Base-by-base conservation (phyloP, 2,797 vertebrate species). In the Sebastes diaconus region DNA sequence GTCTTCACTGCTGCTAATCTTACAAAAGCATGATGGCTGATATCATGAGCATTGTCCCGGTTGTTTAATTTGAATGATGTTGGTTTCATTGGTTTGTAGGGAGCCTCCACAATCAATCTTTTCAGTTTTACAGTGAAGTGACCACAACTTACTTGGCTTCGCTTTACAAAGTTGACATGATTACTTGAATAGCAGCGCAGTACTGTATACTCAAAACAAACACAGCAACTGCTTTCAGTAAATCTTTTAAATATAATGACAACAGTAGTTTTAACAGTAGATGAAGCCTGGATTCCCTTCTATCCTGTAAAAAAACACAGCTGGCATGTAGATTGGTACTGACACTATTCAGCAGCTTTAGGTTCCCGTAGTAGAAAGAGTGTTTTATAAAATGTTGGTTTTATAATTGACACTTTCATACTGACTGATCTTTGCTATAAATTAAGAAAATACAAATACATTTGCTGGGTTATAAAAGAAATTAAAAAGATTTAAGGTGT, bases 401-500 rank as follows among this genome's bases (percentile, higher is more conserved):
- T 83, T 69, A 69, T 65, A 80, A 30, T 25, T 68, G 83, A 75
- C 72, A 73, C 68, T 84, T 85, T 85, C 32, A 73, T 32, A 70
- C 79, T 61, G 64, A 82, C 80, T 83, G 76, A 76, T 84, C 77
- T 68, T 61, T 73, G 74, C 64, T 52, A 72, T 87, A 84, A 86
- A 88, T 88, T 73, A 71, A 57, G 24, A 84, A 81, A 83, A 82
- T 42, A 80, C 60, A 85, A 83, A 87, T 76, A 36, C 32, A 81
- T 79, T 85, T 75, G 61, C 78, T 81, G 83, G 73, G 72, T 79
- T 81, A 63, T 74, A 68, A 84, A 50, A 88, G 84, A 84, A 81
- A 80, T 86, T 67, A 84, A 81, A 76, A 81, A 86, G 82, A 89
- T 89, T 91, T 90, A 87, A 79, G 69, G 69, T 58, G 20, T 86